phyloP scores from a whole-genome alignment of 2,113 vertebrate species.

The Lepus americanus region DNA sequence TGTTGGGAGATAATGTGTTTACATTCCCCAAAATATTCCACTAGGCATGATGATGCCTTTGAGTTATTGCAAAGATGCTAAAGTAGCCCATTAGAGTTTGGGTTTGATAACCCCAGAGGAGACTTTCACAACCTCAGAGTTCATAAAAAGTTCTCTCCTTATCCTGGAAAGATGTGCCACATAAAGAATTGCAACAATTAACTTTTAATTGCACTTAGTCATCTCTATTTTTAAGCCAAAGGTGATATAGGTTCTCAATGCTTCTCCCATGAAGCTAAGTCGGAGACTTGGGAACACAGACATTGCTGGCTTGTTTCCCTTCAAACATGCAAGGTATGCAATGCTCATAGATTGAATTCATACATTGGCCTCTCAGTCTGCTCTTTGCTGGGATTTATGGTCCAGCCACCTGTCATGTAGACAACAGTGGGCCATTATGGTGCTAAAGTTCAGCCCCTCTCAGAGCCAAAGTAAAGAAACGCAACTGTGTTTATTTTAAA shows the following conservation, averaged over 20 bases:
- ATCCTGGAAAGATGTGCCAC: constrained; percentile 3
- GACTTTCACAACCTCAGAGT: background rate
- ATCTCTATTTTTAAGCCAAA: constrained; percentile 39
- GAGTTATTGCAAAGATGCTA: background rate
- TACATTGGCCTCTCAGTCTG: constrained; percentile 30
- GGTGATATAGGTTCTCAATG: background rate
- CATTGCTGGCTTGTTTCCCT: constrained; percentile 4
- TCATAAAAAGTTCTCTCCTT: constrained; percentile 28
- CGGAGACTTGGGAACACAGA: background rate
- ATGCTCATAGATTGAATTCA: background rate
- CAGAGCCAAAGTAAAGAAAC: constrained; percentile 77
- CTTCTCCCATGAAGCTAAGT: background rate
- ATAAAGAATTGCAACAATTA: constrained; percentile 52
- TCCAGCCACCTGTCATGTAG: constrained; percentile 67
- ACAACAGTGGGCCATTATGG: constrained; percentile 73
- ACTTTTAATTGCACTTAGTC: constrained; percentile 56
- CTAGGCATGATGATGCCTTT: background rate
- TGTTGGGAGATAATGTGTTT: constrained; percentile 7
- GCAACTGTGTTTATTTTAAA: constrained; percentile 83
- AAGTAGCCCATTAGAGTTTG: background rate
- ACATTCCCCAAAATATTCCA: background rate
- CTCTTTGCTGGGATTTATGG: constrained; percentile 62
- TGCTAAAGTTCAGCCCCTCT: constrained; percentile 70
- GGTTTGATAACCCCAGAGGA: background rate
- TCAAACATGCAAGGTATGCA: constrained; percentile 13